Evolutionary conservation across 2,113 vertebrate genomes (phyloP).

Genomic region (Erythrolamprus reginae): DNA sequence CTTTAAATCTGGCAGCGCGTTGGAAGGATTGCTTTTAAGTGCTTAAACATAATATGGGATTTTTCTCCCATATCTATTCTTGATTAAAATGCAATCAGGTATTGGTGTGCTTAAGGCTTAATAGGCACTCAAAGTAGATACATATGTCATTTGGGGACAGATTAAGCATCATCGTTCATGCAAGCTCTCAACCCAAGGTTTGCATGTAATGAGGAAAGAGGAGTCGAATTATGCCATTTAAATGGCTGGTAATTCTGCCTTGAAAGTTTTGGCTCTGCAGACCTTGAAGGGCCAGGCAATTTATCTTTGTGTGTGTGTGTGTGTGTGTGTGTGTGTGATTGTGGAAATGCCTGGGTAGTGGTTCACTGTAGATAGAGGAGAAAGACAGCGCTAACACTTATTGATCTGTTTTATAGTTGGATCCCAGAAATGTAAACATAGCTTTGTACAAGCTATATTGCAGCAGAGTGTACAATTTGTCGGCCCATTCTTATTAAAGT

Average conservation of each 20-base stretch:
- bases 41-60: slow-evolving; percentile 23
- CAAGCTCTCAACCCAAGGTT: slow-evolving; percentile 25
- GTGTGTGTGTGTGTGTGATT: no score
- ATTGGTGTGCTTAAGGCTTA: slow-evolving; percentile 45
- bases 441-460: background rate
- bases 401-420: slow-evolving; percentile 28
- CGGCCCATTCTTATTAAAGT: background rate
- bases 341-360: background rate
- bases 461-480: background rate
- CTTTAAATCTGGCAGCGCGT: background rate
- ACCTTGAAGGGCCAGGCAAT: slow-evolving; percentile 33
- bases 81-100: slow-evolving; percentile 51
- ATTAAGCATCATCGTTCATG: slow-evolving; percentile 40
- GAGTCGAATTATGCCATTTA: slow-evolving; percentile 44
- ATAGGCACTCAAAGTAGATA: slow-evolving; percentile 23
- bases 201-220: slow-evolving; percentile 19
- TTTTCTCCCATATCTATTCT: slow-evolving; percentile 23
- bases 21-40: slow-evolving; percentile 36
- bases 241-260: slow-evolving; percentile 35
- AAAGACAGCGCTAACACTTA: rapidly evolving
- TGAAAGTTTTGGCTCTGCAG: background rate
- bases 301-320: no score
- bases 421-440: background rate
- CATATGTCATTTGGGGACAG: slow-evolving; percentile 21
- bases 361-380: slow-evolving; percentile 7